phyloP scores from a whole-genome alignment of 2,113 vertebrate genomes.

The Numida meleagris region DNA sequence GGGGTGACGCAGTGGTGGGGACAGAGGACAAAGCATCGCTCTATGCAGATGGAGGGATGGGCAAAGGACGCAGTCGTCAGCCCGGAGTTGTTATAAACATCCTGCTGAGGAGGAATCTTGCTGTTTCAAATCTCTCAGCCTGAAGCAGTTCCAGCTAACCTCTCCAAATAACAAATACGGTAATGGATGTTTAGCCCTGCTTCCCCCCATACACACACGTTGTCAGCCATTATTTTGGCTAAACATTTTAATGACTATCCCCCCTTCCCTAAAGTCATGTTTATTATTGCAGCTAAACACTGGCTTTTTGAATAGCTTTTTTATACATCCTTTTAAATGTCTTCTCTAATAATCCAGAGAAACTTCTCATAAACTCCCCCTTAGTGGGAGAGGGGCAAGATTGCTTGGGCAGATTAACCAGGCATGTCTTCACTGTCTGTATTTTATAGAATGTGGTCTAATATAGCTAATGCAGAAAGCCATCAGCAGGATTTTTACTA shows the following conservation, averaged over 20 bases:
- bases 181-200: background rate
- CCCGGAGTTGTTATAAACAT: background rate
- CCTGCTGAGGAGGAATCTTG: background rate
- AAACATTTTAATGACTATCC: background rate
- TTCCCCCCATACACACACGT: background rate
- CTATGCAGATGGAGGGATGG: fast-evolving
- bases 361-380: background rate
- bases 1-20: background rate
- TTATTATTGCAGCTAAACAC: background rate
- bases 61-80: background rate
- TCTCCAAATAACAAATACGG: background rate
- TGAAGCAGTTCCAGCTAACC: background rate
- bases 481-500: background rate
- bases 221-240: background rate
- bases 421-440: background rate
- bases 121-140: background rate
- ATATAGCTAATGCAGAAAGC: background rate
- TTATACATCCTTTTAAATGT: background rate
- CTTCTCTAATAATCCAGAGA: background rate
- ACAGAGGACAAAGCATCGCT: background rate
- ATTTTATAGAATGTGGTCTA: background rate
- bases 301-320: background rate
- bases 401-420: background rate
- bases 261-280: background rate
- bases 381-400: background rate